These are phyloP conservation scores for Pemphigus obesinymphae DNA, from an alignment of 1,140 invertebrate species.

Conservation along the genomic window DNA sequence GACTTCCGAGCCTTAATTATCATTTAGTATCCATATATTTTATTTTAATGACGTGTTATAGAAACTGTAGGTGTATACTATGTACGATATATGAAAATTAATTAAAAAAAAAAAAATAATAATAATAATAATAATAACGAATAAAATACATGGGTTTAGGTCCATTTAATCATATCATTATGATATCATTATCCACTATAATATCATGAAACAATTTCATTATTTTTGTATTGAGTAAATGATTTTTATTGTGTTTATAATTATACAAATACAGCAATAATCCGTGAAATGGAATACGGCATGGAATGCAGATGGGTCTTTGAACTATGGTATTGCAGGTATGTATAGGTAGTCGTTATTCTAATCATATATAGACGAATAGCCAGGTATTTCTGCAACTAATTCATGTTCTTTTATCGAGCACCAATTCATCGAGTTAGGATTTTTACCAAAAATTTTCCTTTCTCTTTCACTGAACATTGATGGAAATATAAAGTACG, in stretches of 20 bases:
- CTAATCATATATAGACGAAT: conserved; percentile 1
- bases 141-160: too few species aligned
- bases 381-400: not conserved
- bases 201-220: conserved; percentile 6
- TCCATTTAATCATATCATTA: too few species aligned
- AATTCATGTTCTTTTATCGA: conserved; percentile 13
- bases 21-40: too few species aligned
- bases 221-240: not conserved
- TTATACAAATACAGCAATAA: not conserved
- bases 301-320: not conserved
- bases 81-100: too few species aligned
- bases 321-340: not conserved
- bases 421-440: not conserved
- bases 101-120: too few species aligned
- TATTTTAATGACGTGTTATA: too few species aligned
- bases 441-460: not conserved
- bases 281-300: conserved; percentile 16
- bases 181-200: not conserved
- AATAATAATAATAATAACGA: too few species aligned
- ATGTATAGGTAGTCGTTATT: conserved; percentile 23
- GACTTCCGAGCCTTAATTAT: too few species aligned
- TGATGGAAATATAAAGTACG: not conserved
- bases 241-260: not conserved
- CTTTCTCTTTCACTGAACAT: conserved; percentile 9
- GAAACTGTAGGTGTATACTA: too few species aligned